Evolutionary conservation across 23 tunicate species (phyloP), one percentile per base, ranked within the genome.

Genomic region (Styela clava): DNA sequence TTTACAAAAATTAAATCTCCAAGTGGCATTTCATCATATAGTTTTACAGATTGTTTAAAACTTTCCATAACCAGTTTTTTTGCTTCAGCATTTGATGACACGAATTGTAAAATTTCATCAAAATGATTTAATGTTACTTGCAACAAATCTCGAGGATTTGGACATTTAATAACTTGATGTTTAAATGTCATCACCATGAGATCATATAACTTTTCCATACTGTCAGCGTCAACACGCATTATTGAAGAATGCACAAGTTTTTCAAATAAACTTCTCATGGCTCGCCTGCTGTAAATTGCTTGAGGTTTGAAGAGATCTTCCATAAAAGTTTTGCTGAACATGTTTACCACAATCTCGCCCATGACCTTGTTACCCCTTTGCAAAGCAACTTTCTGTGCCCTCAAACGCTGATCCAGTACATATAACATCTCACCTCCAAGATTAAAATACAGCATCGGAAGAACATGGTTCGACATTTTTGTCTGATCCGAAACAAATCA

Each of bases 351-450:
- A n/a, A 93, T 88, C 33, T 93, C 98, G 0, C 44, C 29, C 56
- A 93, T 62, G 0, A 93, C 98, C 63, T 80, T 79, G 1, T 68
- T 52, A 9, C 89, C 78, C 74, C 74, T 87, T 36, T 74, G 83
- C 18, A 23, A 28, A 24, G 82, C 73, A 16, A 93, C 77, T 9
- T 84, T 81, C 80, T 93, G 98, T 35, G 98, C 91, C 21, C 63
- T 34, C 52, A 93, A 64, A 2, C 98, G 93, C 83, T 93, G 98
- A 32, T 93, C 87, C 35, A 93, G 78, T 23, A 93, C 98, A 81
- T 87, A 93, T 37, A 93, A 81, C 98, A 93, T 93, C 63, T 93
- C 98, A 9, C 98, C 98, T 32, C 86, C 93, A 29, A 93, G 81
- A 33, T 93, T 93, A 67, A 79, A 87, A 64, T 77, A 93, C 74